phyloP scores from a whole-genome alignment of 2,888 invertebrate genomes.

The Zele albiditarsus region DNA sequence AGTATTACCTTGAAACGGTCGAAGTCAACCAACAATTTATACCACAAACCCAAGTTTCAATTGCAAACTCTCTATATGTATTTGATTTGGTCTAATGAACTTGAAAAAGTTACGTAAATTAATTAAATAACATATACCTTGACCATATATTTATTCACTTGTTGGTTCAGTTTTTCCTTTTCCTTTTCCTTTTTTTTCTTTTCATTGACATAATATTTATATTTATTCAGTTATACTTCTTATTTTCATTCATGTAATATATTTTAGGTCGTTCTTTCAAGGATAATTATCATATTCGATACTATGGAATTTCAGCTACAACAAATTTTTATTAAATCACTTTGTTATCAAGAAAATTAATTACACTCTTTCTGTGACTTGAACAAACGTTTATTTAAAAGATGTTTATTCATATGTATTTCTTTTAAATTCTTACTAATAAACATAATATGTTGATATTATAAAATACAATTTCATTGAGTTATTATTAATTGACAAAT shows the following conservation, averaged over 20 bases:
- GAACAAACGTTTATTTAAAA: no score
- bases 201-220: constrained; percentile 4
- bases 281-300: no score
- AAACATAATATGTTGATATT: no score
- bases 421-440: no score
- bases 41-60: neutral
- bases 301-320: no score
- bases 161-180: neutral
- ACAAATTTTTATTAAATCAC: no score
- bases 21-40: neutral
- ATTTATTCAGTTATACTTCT: constrained; percentile 12
- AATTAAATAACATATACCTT: neutral
- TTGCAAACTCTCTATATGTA: neutral
- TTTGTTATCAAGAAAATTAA: no score
- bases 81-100: constrained; percentile 12
- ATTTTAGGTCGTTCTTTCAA: no score
- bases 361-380: no score
- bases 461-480: no score
- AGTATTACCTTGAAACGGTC: constrained; percentile 1
- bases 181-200: neutral
- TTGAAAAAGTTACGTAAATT: neutral
- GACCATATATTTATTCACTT: neutral
- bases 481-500: no score
- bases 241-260: constrained; percentile 13
- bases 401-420: no score